phyloP scores from a whole-genome alignment of 2,888 invertebrate genomes.

The Ormia ochracea region DNA sequence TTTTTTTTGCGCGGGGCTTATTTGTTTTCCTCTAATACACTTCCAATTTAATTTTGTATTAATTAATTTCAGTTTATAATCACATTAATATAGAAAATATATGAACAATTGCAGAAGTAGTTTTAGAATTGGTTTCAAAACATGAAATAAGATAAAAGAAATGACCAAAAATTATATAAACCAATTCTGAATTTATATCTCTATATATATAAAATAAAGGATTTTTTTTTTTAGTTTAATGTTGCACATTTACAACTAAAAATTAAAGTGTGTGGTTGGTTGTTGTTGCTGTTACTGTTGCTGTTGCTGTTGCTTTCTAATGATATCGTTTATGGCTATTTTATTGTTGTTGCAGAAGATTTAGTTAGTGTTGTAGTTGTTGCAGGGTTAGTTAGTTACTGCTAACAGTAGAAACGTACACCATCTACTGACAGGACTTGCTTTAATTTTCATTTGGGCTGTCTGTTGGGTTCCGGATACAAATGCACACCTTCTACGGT shows the following conservation, averaged over 20 bases:
- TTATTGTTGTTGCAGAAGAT: constrained; percentile 45
- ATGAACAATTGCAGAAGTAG: constrained; percentile 19
- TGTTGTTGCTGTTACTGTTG: constrained; percentile 8
- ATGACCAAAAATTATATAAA: background rate
- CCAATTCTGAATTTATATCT: too few relatives aligned
- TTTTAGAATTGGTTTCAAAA: background rate
- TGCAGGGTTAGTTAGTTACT: constrained; percentile 65
- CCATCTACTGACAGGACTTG: constrained; percentile 77
- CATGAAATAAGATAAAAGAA: background rate
- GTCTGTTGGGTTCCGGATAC: constrained; percentile 83
- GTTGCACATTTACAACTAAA: constrained; percentile 29
- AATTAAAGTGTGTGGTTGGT: constrained; percentile 33
- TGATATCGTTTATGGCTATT: constrained; percentile 65
- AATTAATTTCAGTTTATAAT: constrained; percentile 9
- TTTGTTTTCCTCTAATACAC: background rate
- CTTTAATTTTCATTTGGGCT: constrained; percentile 79
- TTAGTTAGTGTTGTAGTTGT: constrained; percentile 49
- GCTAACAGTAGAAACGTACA: constrained; percentile 77
- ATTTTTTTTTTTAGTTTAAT: background rate
- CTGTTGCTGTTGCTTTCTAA: constrained; percentile 37
- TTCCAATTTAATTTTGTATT: background rate
- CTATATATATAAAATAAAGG: background rate
- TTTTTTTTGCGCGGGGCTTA: constrained; percentile 15
- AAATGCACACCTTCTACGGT: constrained; percentile 94
- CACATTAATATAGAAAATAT: background rate